These are phyloP conservation scores for Antrozous pallidus DNA, from an alignment of 2,797 vertebrate species.

Conservation along the genomic window DNA sequence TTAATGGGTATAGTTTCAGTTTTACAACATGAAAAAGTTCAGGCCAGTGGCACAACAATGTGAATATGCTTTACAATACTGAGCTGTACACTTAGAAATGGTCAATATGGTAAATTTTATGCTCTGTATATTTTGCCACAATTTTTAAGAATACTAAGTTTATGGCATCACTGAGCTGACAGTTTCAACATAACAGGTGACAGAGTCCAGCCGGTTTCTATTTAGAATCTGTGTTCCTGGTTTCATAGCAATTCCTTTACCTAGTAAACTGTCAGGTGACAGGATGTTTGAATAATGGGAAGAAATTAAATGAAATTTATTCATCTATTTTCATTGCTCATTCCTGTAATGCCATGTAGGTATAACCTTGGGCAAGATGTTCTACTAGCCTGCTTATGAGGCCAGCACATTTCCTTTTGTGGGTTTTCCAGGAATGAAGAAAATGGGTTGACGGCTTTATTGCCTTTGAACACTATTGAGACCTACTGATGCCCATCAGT, in stretches of 20 bases:
- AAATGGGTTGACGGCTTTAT: background rate
- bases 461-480: background rate
- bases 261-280: background rate
- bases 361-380: background rate
- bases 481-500: background rate
- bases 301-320: background rate
- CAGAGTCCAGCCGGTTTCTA: background rate
- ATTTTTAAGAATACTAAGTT: background rate
- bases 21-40: background rate
- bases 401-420: background rate
- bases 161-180: background rate
- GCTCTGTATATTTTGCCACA: background rate
- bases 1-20: background rate
- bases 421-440: background rate
- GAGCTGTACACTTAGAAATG: background rate
- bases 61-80: background rate
- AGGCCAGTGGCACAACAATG: background rate
- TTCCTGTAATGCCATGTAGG: background rate
- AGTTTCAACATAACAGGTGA: background rate
- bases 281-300: background rate
- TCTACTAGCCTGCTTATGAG: background rate
- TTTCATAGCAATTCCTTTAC: background rate
- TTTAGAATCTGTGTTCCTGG: background rate
- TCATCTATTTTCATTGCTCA: background rate
- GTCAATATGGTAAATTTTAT: background rate